Evolutionary conservation across 2,888 invertebrate species (phyloP), one percentile per base, ranked within the genome.

Genomic region (Volucella bombylans): DNA sequence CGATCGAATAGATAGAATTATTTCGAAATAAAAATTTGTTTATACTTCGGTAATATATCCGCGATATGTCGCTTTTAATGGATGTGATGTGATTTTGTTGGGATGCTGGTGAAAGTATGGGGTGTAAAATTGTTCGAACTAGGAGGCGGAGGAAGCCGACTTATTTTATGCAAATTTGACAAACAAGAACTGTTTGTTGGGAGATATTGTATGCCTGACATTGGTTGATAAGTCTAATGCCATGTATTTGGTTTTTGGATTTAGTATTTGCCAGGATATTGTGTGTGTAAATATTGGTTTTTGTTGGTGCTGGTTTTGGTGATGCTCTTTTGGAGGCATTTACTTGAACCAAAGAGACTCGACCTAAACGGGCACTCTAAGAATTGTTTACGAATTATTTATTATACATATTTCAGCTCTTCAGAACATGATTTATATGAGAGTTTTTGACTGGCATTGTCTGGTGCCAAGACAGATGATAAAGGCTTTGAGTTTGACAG

Each of bases 1-100:
- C 72, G 77, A 85, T 81, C 72, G 72, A 81, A 85, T 73, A 85
- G 77, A 81, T 77, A 68, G 76, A 77, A 85, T 81, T 77, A 81
- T 57, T 68, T 72, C 15, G 62, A 41, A 62, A 73, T 76, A 80
- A 67, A 80, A 76, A 80, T 85, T 81, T 85, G 76, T 85, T 85
- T 80, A 85, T 81, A 62, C 50, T 81, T 72, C 68, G 31, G 80
- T 81, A 77, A 85, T 77, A 59, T 77, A 68, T 52, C 67, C 67
- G 77, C 80, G 71, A 72, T 80, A 65, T 80, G 76, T 80, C 76
- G 68, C 49, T 74, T 73, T 49, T 79, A 83, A 80, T 85, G 71
- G 80, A 79, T 83, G 55, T 68, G 76, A 81, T 64, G 81, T 69
- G 76, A 81, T 81, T 80, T 57, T 52, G 45, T 55, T 31, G 52